phyloP scores from a whole-genome alignment of 2,888 invertebrate genomes.

The Stratiomys singularior region DNA sequence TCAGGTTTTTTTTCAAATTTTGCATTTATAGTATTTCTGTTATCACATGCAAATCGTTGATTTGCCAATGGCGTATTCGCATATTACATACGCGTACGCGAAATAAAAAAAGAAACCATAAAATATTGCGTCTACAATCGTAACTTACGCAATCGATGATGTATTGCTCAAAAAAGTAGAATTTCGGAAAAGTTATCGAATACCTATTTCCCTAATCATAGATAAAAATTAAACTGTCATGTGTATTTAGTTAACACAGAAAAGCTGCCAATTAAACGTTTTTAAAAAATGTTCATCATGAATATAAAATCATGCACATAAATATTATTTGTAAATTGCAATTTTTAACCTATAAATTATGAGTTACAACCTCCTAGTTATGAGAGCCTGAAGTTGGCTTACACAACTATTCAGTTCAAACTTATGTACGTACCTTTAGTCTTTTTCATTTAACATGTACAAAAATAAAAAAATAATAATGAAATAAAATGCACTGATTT shows the following conservation, averaged over 20 bases:
- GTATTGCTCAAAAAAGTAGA: neutral
- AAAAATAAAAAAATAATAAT: constrained; percentile 19
- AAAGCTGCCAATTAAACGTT: constrained; percentile 25
- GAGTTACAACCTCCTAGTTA: too few relatives aligned
- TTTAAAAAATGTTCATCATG: neutral
- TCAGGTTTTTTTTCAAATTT: too few relatives aligned
- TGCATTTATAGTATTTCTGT: too few relatives aligned
- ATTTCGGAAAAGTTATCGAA: neutral
- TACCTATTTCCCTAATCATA: constrained; percentile 17
- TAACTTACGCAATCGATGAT: neutral
- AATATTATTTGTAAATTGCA: neutral
- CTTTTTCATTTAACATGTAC: constrained; percentile 35
- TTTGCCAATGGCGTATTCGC: too few relatives aligned
- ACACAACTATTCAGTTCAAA: too few relatives aligned
- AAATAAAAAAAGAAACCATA: too few relatives aligned
- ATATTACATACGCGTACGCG: too few relatives aligned
- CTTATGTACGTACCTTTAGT: too few relatives aligned
- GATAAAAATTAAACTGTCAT: neutral
- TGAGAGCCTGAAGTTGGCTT: too few relatives aligned
- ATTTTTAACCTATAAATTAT: neutral
- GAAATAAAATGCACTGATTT: constrained; percentile 43
- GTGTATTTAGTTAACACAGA: constrained; percentile 32
- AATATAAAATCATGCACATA: neutral
- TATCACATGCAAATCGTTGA: too few relatives aligned
- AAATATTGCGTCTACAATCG: neutral